Base-by-base conservation (phyloP, 2,797 vertebrate genomes). In the Platyrinchus mystaceus region DNA sequence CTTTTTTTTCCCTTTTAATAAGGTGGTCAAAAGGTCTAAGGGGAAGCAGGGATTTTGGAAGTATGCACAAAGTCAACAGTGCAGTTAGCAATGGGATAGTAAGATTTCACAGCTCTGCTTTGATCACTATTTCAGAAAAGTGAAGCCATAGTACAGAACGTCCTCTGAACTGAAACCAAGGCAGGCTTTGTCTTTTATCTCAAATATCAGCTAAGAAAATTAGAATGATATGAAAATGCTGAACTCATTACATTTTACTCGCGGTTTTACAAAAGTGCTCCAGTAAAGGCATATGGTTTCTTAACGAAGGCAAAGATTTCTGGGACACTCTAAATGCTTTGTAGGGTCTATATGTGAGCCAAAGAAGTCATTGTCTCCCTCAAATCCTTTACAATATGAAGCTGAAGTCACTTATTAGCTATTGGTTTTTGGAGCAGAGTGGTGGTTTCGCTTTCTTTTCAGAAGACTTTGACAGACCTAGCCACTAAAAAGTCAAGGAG, bases 81-180 rank as follows among this genome's bases (percentile, higher is more conserved):
- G 80, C 94, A 81, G 43, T 93, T 76, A 98, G 97, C 98, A 94
- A 97, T 90, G 98, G 98, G 98, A 97, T 97, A 98, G 98, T 97
- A 97, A 97, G 97, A 95, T 98, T 98, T 98, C 98, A 97, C 97
- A 97, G 97, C 93, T 93, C 49, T 1, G 93, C 98, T 98, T 98
- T 98, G 98, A 98, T 98, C 97, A 97, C 95, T 60, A 78, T 98
- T 97, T 98, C 98, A 98, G 96, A 97, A 97, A 97, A 98, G 97
- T 90, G 96, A 97, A 97, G 97, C 94, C 97, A 78, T 97, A 88
- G 97, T 90, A 97, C 95, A 95, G 97, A 95, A 83, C 56, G 97
- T 97, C 98, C 97, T 97, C 95, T 95, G 97, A 97, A 98, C 95
- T 96, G 95, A 69, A 97, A 98, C 97, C 97, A 97, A 98, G 97